Conservation (phyloP, 2,888 invertebrate genomes). For the Minunthozetes semirufus region DNA sequence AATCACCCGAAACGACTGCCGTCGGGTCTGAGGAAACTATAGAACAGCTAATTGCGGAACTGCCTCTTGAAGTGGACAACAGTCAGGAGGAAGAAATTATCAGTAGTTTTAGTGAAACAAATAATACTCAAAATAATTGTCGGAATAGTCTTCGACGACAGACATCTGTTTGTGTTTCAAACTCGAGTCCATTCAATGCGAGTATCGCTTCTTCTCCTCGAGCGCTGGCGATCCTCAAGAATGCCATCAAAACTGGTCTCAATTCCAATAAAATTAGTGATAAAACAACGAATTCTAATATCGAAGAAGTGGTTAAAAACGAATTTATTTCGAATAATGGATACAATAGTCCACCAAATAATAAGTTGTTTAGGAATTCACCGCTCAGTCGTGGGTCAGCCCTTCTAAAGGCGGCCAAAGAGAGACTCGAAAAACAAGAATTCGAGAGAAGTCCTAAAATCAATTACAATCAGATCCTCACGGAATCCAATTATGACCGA, state of each 20-base stretch:
- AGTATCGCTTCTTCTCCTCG: neutral
- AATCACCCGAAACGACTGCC: conserved; percentile 12
- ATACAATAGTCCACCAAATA: neutral
- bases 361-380: neutral
- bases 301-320: neutral
- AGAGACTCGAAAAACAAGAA: neutral
- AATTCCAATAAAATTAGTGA: neutral
- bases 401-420: conserved; percentile 6
- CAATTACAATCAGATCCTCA: too few relatives aligned
- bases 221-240: conserved; percentile 29
- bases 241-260: neutral
- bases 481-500: neutral
- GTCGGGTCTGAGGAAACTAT: neutral
- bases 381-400: conserved; percentile 30
- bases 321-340: neutral
- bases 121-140: neutral
- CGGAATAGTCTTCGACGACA: conserved; percentile 3
- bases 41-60: too few relatives aligned
- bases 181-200: neutral
- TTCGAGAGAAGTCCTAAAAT: neutral
- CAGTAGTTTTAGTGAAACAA: neutral
- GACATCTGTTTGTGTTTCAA: neutral
- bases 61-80: neutral
- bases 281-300: neutral
- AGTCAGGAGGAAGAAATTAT: neutral